Conservation (phyloP, 2,113 vertebrate species). For the Leptodactylus fuscus region DNA sequence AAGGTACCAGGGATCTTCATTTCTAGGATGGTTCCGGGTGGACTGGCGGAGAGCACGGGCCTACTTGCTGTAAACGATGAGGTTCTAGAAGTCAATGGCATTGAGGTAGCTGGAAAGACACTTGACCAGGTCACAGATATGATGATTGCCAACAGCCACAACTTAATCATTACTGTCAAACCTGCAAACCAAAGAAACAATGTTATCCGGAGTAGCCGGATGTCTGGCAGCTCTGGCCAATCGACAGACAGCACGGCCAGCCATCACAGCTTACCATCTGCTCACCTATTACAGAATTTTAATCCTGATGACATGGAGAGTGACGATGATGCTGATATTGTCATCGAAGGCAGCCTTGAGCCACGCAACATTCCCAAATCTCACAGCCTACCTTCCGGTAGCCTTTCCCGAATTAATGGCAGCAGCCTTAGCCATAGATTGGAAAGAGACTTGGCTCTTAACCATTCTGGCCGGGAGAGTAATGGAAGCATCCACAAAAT, state of each 20-base stretch:
- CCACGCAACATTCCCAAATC: constrained; percentile 71
- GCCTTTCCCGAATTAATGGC: constrained; percentile 85
- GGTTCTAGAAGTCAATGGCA: constrained; percentile 98
- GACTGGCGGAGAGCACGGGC: constrained; percentile 94
- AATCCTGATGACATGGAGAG: constrained; percentile 92
- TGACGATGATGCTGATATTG: constrained; percentile 91
- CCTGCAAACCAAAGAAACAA: constrained; percentile 98
- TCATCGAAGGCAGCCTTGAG: constrained; percentile 89
- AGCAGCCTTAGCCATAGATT: constrained; percentile 81
- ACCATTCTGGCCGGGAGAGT: constrained; percentile 84
- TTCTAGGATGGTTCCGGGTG: constrained; percentile 94
- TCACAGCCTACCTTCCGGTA: constrained; percentile 75
- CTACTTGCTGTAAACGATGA: constrained; percentile 97
- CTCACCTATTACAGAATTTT: constrained; percentile 79
- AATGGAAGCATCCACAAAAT: constrained; percentile 91
- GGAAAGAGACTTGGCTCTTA: constrained; percentile 82
- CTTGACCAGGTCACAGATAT: constrained; percentile 98
- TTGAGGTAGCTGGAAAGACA: constrained; percentile 95
- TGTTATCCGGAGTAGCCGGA: constrained; percentile 87
- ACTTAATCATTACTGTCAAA: constrained; percentile 96
- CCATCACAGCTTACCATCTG: constrained; percentile 77
- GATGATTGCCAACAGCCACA: constrained; percentile 99
- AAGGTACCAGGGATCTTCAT: constrained; percentile 98
- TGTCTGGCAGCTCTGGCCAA: constrained; percentile 89
- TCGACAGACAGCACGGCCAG: constrained; percentile 88